Base-by-base conservation (phyloP, 2,113 vertebrate species). In the Gallinago paraguaiae region DNA sequence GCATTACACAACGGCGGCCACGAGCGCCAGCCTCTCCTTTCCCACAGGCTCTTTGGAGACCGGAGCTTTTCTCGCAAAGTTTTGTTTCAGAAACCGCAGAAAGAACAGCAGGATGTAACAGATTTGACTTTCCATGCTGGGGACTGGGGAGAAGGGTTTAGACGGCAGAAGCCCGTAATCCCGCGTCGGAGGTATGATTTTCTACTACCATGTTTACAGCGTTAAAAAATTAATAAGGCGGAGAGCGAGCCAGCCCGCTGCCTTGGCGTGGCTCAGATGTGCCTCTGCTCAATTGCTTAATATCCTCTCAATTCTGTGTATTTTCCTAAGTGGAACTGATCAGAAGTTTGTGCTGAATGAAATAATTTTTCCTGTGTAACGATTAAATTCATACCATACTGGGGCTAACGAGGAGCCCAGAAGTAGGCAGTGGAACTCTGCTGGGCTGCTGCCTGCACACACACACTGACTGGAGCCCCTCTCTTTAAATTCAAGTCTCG, bases 11-110 rank as follows among this genome's bases (percentile, higher is more conserved):
- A 98, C 95, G 95, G 89, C 94, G 95, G 95, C 93, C 95, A 95
- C 94, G 93, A 95, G 92, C 95, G 86, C 94, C 95, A 93, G 98
- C 96, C 97, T 96, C 96, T 92, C 37, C 13, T 97, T 98, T 97
- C 96, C 96, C 98, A 97, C 96, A 97, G 78, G 95, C 96, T 95
- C 96, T 97, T 96, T 87, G 88, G 96, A 97, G 96, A 95, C 90
- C 82, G 94, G 92, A 93, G 80, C 89, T 97, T 97, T 97, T 96
- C 97, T 98, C 97, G 91, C 95, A 95, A 97, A 98, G 95, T 86
- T 92, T 95, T 95, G 88, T 95, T 97, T 96, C 85, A 95, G 81
- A 98, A 98, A 98, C 97, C 97, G 98, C 97, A 98, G 95, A 97
- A 98, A 95, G 92, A 97, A 95, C 96, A 97, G 94, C 97, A 97